Evolutionary conservation across 1,140 invertebrate species (phyloP), one percentile per base, ranked within the genome.

Genomic region (Gryon sp.): DNA sequence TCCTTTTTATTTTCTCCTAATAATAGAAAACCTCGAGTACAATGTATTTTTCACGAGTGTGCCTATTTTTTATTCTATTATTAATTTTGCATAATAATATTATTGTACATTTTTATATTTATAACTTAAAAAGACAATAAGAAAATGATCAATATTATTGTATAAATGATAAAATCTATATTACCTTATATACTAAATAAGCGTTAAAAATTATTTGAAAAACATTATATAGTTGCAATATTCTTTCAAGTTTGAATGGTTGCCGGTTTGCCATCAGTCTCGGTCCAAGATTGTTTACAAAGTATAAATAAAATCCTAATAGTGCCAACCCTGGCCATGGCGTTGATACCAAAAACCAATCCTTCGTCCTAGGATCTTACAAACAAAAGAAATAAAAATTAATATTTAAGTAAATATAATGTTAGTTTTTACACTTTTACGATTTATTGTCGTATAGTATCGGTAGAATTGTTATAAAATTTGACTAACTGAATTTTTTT

Each of bases 161-260:
- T 7, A 32, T 32, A 9, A 7, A 20, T 52, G 14, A 7, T 15
- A 46, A 48, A 46, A 15, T n/a, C n/a, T n/a, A n/a, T n/a, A 11
- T n/a, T 89, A 94, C 93, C 85, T 90, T 87, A 80, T 92, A 92
- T 19, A 70, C 26, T 45, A 70, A 9, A 5, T 11, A 1, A 6
- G 1, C 55, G 78, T 92, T 94, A 41, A 92, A 87, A 34, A 92
- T 20, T 22, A 96, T 93, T 87, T 74, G 70, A 30, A 59, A 7
- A 8, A 92, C 83, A 83, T 97, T 96, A 83, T 97, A 97, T 15
- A 92, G 63, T 50, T 94, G 91, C 80, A 97, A 90, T 30, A 93
- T 76, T 59, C 85, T 89, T n/a, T 94, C 90, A 0, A 97, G 86
- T 59, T 95, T 89, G 76, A 92, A 93, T 0, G 95, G 92, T 75